phyloP scores from a whole-genome alignment of 2,797 vertebrate genomes.

The Cryptoblepharus egeriae region DNA sequence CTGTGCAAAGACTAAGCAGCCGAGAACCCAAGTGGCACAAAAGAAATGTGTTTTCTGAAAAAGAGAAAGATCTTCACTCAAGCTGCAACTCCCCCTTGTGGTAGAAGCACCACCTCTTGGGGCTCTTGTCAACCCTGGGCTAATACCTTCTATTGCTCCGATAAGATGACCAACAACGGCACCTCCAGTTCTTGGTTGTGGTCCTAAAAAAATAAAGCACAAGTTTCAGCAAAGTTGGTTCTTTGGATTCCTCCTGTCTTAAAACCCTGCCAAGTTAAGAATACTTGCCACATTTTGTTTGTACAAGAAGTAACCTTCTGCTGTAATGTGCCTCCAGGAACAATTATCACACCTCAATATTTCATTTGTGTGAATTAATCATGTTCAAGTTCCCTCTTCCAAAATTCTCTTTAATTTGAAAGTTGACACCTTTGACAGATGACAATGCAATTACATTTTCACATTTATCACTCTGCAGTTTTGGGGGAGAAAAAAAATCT shows the following conservation, averaged over 20 bases:
- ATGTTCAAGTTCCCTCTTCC: constrained; percentile 38
- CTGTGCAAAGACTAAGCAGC: constrained; percentile 6
- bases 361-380: constrained; percentile 59
- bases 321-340: constrained; percentile 21
- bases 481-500: background rate
- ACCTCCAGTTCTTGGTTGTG: background rate
- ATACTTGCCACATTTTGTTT: constrained; percentile 37
- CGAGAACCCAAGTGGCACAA: constrained; percentile 55
- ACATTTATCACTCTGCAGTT: constrained; percentile 8
- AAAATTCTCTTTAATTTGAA: constrained; percentile 15
- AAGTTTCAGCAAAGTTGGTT: constrained; percentile 5
- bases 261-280: constrained; percentile 25
- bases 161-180: background rate
- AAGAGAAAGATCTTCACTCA: constrained; percentile 32
- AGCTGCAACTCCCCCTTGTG: constrained; percentile 78
- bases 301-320: constrained; percentile 43
- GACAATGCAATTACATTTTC: constrained; percentile 27
- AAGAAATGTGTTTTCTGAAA: constrained; percentile 58
- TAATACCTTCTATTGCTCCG: background rate
- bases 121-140: background rate
- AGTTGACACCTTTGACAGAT: constrained; percentile 33
- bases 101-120: constrained; percentile 10
- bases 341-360: constrained; percentile 56
- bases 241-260: background rate
- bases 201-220: background rate